A percentile compares a stretch with the other conserved stretches of the same genome.
Evolutionary conservation across 1,140 invertebrate genomes (phyloP).

Genomic region (Phymastichus coffea): DNA sequence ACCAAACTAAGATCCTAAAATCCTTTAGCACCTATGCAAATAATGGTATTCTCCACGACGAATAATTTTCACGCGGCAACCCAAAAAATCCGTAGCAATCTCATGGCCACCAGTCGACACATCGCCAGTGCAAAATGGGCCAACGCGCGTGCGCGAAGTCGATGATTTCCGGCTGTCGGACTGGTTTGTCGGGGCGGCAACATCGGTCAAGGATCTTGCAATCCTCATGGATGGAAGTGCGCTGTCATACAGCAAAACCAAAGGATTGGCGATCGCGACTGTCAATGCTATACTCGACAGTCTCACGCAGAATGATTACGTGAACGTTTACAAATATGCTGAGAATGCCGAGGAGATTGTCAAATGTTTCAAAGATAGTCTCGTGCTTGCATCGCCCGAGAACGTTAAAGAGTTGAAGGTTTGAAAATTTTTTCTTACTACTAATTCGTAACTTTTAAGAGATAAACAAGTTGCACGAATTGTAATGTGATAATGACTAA

Average conservation of each 20-base stretch:
- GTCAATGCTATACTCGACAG: constrained; percentile 89
- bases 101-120: constrained; percentile 72
- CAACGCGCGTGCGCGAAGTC: constrained; percentile 66
- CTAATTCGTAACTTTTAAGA: too few relatives aligned
- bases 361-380: constrained; percentile 82
- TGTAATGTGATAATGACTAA: too few relatives aligned
- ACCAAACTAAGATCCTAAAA: too few relatives aligned
- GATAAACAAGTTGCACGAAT: too few relatives aligned
- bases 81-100: too few relatives aligned
- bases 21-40: too few relatives aligned
- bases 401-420: constrained; percentile 83
- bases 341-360: constrained; percentile 75
- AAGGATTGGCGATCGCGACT: constrained; percentile 82
- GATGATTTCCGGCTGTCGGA: constrained; percentile 85
- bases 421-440: too few relatives aligned
- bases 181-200: constrained; percentile 95
- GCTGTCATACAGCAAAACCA: constrained; percentile 83
- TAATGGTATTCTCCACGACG: too few relatives aligned
- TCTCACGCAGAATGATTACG: constrained; percentile 93
- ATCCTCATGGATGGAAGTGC: constrained; percentile 90
- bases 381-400: constrained; percentile 85
- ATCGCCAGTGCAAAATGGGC: constrained; percentile 35
- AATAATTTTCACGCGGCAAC: too few relatives aligned
- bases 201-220: constrained; percentile 91
- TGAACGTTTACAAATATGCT: constrained; percentile 88